Conservation (phyloP, 2,888 invertebrate species). For the Microctonus hyperodae region DNA sequence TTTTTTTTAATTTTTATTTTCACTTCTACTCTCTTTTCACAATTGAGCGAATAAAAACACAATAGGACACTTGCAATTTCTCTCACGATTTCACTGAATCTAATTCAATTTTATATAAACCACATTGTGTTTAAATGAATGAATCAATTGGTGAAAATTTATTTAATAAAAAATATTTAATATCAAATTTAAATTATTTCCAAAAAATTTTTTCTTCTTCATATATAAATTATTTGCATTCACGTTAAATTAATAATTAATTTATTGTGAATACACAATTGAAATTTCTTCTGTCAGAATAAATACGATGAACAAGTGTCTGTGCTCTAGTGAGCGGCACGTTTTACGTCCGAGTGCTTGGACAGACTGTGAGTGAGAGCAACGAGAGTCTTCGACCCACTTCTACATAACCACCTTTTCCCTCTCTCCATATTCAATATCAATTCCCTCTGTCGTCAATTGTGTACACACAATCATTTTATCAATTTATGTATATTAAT, state of each 20-base stretch:
- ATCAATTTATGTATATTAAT: no score
- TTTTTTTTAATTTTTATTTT: slow-evolving; percentile 3
- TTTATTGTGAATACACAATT: slow-evolving; percentile 7
- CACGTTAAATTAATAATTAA: neutral
- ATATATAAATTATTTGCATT: neutral
- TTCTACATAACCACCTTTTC: slow-evolving; percentile 49
- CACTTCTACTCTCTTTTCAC: slow-evolving; percentile 12
- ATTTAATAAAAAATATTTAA: neutral
- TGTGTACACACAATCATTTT: neutral
- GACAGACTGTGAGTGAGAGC: slow-evolving; percentile 33
- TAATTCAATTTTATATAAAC: neutral
- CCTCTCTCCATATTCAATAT: neutral
- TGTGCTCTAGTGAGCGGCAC: slow-evolving; percentile 38
- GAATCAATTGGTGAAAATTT: neutral
- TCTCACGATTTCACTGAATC: slow-evolving; percentile 19
- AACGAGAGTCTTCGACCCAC: slow-evolving; percentile 60
- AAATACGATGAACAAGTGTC: slow-evolving; percentile 55
- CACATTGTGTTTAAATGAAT: neutral
- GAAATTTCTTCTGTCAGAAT: neutral
- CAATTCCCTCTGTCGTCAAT: neutral
- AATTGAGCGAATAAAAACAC: slow-evolving; percentile 9
- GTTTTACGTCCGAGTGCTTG: slow-evolving; percentile 36
- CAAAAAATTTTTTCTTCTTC: no score
- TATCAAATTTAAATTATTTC: neutral
- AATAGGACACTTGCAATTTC: slow-evolving; percentile 24